Evolutionary conservation across 30 jellyfish, hydroid and myxozoan genomes (phyloP).

Genomic region (Sanderia malayensis): DNA sequence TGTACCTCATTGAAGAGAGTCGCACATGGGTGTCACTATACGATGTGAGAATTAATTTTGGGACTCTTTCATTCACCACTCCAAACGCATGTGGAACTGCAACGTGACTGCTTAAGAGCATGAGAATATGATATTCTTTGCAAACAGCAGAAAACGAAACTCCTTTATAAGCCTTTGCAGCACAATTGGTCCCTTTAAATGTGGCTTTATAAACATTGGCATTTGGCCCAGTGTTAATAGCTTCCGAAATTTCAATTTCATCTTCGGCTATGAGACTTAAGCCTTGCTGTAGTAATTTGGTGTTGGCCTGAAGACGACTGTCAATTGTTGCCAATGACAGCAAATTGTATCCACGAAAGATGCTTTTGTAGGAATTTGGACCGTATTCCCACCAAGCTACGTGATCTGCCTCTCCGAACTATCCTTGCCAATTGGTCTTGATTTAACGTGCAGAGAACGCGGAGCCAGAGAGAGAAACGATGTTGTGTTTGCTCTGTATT

Average conservation of each 20-base stretch:
- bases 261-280: background rate
- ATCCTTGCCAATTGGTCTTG: too few species aligned
- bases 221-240: conserved; percentile 14
- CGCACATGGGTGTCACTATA: too few species aligned
- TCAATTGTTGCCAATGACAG: conserved; percentile 17
- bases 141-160: conserved; percentile 11
- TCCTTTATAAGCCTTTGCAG: background rate
- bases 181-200: background rate
- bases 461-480: too few species aligned
- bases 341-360: conserved; percentile 2
- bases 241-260: background rate
- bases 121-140: conserved; percentile 16
- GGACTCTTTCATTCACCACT: background rate
- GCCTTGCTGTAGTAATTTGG: conserved; percentile 8
- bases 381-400: too few species aligned
- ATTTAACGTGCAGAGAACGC: too few species aligned
- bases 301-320: conserved; percentile 11
- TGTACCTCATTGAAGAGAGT: too few species aligned
- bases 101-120: conserved; percentile 20
- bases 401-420: too few species aligned
- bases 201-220: conserved; percentile 7
- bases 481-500: too few species aligned
- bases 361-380: too few species aligned
- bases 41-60: too few species aligned
- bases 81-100: conserved; percentile 21